Evolutionary conservation across 2,113 vertebrate genomes (phyloP).

Genomic region (Rhinolophus ferrumequinum): DNA sequence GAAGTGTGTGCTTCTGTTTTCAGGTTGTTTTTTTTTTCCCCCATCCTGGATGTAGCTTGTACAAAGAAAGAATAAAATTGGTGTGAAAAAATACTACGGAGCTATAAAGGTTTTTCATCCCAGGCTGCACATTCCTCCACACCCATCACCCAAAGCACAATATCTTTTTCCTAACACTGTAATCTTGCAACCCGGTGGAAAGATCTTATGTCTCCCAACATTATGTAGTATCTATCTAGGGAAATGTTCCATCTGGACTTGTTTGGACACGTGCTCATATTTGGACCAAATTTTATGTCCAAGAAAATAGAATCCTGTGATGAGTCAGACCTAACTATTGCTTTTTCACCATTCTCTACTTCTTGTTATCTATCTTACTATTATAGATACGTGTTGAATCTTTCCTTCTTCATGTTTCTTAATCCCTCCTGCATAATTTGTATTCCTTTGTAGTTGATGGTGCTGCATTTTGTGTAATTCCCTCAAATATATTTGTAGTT

Average conservation of each 20-base stretch:
- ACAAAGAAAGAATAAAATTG: neutral
- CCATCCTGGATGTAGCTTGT: neutral
- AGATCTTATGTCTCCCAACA: neutral
- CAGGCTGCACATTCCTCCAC: neutral
- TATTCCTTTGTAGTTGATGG: neutral
- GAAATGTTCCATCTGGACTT: neutral
- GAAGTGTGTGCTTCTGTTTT: neutral
- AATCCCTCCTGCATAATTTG: neutral
- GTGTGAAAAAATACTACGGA: neutral
- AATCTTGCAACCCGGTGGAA: neutral
- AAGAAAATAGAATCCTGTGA: neutral
- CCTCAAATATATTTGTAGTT: conserved; percentile 14
- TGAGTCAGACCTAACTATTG: neutral
- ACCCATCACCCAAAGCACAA: neutral
- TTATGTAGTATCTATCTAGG: neutral
- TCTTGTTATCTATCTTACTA: neutral
- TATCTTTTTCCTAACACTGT: neutral
- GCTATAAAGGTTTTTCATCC: neutral
- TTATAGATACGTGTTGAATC: neutral
- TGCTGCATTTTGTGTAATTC: neutral
- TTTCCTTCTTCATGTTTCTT: conserved; percentile 29
- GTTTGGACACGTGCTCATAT: neutral
- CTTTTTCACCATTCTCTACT: neutral
- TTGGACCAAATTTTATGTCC: neutral
- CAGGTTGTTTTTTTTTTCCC: neutral